A percentile compares a stretch with the other conserved stretches of the same genome.
phyloP scores from a whole-genome alignment of 2,888 invertebrate genomes.

The Eutolmus rufibarbis region DNA sequence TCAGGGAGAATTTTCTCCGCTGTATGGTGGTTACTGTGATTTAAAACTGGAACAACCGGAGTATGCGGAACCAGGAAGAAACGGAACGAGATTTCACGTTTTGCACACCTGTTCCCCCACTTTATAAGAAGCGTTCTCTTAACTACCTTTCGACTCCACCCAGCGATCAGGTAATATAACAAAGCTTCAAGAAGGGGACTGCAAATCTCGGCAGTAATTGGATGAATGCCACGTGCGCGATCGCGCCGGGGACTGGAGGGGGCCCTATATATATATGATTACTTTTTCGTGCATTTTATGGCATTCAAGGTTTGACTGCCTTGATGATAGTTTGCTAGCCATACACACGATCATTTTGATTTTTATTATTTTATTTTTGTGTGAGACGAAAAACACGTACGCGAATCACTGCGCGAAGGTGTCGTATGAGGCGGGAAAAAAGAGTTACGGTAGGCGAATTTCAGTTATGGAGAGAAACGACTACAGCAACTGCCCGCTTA shows the following conservation, averaged over 20 bases:
- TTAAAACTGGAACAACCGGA: conserved; percentile 2
- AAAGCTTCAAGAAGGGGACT: background rate
- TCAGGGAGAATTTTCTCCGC: conserved; percentile 1
- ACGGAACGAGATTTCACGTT: conserved; percentile 22
- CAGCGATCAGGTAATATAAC: conserved; percentile 18
- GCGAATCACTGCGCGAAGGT: background rate
- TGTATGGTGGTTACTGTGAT: background rate
- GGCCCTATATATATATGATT: conserved; percentile 30
- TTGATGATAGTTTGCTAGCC: conserved; percentile 13
- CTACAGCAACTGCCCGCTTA: conserved; percentile 60
- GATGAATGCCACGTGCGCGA: conserved; percentile 37
- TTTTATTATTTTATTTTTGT: background rate
- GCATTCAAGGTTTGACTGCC: conserved; percentile 33
- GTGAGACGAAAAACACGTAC: background rate
- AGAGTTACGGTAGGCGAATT: background rate
- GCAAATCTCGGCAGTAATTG: conserved; percentile 41
- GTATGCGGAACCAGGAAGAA: conserved; percentile 41
- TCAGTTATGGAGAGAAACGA: conserved; percentile 57
- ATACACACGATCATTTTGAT: background rate
- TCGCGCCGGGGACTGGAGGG: conserved; percentile 2
- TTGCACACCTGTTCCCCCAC: conserved; percentile 41
- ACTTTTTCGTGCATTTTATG: conserved; percentile 16
- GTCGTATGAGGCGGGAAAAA: conserved; percentile 15
- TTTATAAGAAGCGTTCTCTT: background rate
- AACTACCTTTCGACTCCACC: conserved; percentile 31